phyloP scores from a whole-genome alignment of 2,797 vertebrate species.

The Sciurus vulgaris region DNA sequence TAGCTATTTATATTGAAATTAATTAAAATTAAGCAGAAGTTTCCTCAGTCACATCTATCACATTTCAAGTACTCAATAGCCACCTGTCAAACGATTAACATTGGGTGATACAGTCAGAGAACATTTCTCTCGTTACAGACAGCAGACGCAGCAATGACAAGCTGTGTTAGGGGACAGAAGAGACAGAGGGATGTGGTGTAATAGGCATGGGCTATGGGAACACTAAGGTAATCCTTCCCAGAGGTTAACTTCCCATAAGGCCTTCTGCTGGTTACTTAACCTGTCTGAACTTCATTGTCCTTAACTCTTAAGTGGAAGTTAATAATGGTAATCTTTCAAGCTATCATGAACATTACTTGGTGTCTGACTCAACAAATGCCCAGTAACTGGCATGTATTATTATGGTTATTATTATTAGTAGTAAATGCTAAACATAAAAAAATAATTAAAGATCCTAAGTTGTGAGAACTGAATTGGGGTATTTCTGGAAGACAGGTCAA shows the following conservation, averaged over 20 bases:
- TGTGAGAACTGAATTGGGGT: background rate
- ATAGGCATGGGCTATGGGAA: background rate
- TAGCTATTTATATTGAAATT: background rate
- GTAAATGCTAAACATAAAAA: background rate
- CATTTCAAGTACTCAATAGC: background rate
- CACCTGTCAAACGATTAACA: background rate
- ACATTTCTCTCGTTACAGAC: background rate
- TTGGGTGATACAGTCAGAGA: background rate
- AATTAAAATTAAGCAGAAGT: background rate
- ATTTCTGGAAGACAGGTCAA: slow-evolving; percentile 11
- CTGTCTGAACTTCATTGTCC: background rate
- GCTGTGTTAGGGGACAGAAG: background rate
- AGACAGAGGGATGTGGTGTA: rapidly evolving
- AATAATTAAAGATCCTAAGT: background rate
- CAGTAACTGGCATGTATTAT: background rate
- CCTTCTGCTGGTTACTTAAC: background rate
- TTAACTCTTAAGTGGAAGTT: background rate
- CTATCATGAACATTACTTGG: background rate
- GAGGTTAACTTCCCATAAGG: background rate
- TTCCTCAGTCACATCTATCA: background rate
- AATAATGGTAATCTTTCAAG: background rate
- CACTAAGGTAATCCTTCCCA: rapidly evolving
- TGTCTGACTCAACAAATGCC: background rate
- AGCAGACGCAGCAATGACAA: rapidly evolving
- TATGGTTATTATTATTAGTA: background rate